A percentile compares a stretch with the other conserved stretches of the same genome.
Evolutionary conservation across 2,888 invertebrate genomes (phyloP).

Genomic region (Tinea semifulvella): DNA sequence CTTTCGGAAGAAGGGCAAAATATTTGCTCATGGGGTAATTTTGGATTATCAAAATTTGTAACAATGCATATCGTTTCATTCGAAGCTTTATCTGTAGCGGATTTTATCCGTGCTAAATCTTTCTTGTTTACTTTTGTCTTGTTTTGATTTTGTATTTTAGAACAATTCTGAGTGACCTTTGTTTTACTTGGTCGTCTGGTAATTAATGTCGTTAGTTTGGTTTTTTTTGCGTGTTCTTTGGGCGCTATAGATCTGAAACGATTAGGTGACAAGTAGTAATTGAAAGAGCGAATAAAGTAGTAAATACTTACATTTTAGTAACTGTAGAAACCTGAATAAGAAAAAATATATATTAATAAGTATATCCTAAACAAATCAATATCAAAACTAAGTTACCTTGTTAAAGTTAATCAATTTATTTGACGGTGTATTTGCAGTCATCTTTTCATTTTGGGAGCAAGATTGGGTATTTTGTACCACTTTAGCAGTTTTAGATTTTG

Average conservation of each 20-base stretch:
- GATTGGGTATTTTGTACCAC: no score
- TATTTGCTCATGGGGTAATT: background rate
- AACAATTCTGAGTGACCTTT: background rate
- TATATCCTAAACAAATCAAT: no score
- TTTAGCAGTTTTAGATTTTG: no score
- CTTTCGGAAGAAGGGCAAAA: slow-evolving; percentile 24
- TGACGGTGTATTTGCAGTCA: no score
- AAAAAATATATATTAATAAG: background rate
- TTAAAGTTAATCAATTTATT: no score
- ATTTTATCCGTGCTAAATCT: background rate
- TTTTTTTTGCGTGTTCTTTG: background rate
- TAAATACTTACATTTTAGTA: slow-evolving; percentile 5
- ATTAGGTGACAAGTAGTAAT: background rate
- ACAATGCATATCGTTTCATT: no score
- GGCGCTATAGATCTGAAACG: background rate
- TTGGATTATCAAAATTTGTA: background rate
- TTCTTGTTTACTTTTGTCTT: background rate
- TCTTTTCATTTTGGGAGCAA: no score
- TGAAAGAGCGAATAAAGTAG: background rate
- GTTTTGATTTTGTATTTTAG: background rate
- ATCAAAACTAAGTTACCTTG: no score
- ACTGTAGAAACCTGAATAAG: background rate
- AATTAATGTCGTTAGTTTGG: background rate
- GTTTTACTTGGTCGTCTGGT: background rate
- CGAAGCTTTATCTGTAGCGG: background rate